Evolutionary conservation across 2,888 invertebrate genomes (phyloP).

Genomic region (Andrena marginata): DNA sequence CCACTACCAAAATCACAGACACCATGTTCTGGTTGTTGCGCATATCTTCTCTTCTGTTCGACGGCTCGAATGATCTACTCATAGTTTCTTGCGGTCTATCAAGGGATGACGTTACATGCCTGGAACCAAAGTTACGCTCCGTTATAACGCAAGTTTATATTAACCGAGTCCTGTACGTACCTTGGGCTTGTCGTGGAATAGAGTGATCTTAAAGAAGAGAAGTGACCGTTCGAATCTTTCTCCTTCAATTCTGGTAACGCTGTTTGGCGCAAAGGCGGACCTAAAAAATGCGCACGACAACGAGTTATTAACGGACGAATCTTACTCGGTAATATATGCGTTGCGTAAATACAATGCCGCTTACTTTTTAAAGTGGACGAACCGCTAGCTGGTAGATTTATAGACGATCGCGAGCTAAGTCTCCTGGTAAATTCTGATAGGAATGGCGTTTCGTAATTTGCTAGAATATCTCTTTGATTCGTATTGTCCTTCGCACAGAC

Average conservation of each 20-base stretch:
- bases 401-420: constrained; percentile 82
- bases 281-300: constrained; percentile 31
- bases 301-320: not conserved
- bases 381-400: constrained; percentile 73
- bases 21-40: constrained; percentile 83
- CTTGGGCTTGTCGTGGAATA: constrained; percentile 77
- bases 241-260: constrained; percentile 79
- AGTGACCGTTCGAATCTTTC: constrained; percentile 82
- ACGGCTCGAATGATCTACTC: constrained; percentile 77
- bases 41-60: constrained; percentile 76
- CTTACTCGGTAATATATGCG: not conserved
- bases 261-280: constrained; percentile 64
- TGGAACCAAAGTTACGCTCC: constrained; percentile 59
- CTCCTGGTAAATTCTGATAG: constrained; percentile 90
- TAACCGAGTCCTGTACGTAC: constrained; percentile 65
- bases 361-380: constrained; percentile 78
- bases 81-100: constrained; percentile 78
- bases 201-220: constrained; percentile 77
- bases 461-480: constrained; percentile 76
- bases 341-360: constrained; percentile 14
- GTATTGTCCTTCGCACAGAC: constrained; percentile 66
- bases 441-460: constrained; percentile 89
- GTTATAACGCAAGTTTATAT: not conserved
- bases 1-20: constrained; percentile 83
- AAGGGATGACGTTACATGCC: constrained; percentile 74